A percentile compares a stretch with the other conserved stretches of the same genome.
These are phyloP conservation scores for Sarcophaga bullata DNA, from an alignment of 1,140 invertebrate genomes.

Conservation along the genomic window DNA sequence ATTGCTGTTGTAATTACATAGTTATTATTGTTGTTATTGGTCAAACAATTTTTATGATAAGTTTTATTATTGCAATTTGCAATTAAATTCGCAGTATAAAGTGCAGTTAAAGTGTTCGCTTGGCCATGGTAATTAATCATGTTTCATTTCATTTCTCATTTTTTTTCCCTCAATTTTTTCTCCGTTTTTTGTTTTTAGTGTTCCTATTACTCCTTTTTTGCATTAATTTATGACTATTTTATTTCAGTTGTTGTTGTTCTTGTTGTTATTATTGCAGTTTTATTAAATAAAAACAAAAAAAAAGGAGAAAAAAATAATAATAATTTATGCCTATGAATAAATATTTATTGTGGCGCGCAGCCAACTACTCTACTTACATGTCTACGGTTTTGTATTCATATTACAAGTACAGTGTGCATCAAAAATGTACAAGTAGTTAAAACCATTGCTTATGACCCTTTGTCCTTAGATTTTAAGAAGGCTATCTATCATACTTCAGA, in stretches of 20 bases:
- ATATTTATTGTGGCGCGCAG: not conserved
- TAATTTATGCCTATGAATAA: conserved; percentile 24
- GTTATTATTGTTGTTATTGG: not conserved
- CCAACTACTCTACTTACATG: not conserved
- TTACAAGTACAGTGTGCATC: too few relatives aligned
- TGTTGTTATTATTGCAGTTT: not conserved
- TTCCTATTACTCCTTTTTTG: too few relatives aligned
- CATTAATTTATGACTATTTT: too few relatives aligned
- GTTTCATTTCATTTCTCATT: not conserved
- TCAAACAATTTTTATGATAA: conserved; percentile 15
- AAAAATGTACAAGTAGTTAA: too few relatives aligned
- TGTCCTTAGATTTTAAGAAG: too few relatives aligned
- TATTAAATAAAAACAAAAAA: not conserved
- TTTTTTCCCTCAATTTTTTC: not conserved
- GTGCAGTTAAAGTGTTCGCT: conserved; percentile 21
- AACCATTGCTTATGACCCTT: too few relatives aligned
- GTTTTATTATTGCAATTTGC: conserved; percentile 26
- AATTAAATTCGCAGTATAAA: conserved; percentile 22
- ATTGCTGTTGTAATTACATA: not conserved
- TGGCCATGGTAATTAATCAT: conserved; percentile 26
- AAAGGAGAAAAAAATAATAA: not conserved
- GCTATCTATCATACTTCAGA: too few relatives aligned
- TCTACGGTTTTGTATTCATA: not conserved
- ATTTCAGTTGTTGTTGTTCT: too few relatives aligned
- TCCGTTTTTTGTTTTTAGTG: not conserved